These are phyloP conservation scores for Xenopus borealis DNA, from an alignment of 2,113 vertebrate genomes.

Conservation along the genomic window DNA sequence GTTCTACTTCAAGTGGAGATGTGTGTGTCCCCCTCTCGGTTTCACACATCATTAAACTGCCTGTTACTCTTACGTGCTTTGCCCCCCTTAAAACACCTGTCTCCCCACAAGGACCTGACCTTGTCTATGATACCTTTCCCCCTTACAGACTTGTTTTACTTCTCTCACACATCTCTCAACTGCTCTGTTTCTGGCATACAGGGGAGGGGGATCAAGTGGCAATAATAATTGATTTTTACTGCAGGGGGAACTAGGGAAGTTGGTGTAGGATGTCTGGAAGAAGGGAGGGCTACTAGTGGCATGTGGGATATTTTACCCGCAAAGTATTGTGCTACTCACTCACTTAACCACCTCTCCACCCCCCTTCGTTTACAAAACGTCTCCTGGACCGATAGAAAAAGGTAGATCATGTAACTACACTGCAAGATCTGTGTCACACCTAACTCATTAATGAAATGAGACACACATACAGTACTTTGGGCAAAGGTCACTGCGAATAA, in stretches of 20 bases:
- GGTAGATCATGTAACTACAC: conserved; percentile 42
- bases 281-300: conserved; percentile 17
- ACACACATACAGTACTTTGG: conserved; percentile 33
- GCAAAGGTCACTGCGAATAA: conserved; percentile 42
- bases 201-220: conserved; percentile 28
- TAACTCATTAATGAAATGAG: conserved; percentile 44
- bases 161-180: conserved; percentile 12
- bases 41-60: conserved; percentile 39
- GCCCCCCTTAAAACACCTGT: conserved; percentile 51
- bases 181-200: conserved; percentile 25
- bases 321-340: conserved; percentile 32
- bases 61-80: conserved; percentile 6
- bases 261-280: conserved; percentile 30
- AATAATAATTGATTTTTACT: conserved; percentile 22
- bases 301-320: conserved; percentile 42
- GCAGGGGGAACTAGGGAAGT: conserved; percentile 19
- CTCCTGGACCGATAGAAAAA: conserved; percentile 17
- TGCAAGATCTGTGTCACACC: conserved; percentile 40
- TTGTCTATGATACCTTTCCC: neutral
- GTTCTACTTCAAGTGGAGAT: neutral
- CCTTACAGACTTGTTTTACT: conserved; percentile 24
- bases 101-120: conserved; percentile 68
- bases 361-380: conserved; percentile 28
- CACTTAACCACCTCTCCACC: conserved; percentile 29
- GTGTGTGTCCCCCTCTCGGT: conserved; percentile 15